Evolutionary conservation across 2,797 vertebrate species (phyloP), one percentile per base, ranked within the genome.

Genomic region (Phrynocephalus forsythii): DNA sequence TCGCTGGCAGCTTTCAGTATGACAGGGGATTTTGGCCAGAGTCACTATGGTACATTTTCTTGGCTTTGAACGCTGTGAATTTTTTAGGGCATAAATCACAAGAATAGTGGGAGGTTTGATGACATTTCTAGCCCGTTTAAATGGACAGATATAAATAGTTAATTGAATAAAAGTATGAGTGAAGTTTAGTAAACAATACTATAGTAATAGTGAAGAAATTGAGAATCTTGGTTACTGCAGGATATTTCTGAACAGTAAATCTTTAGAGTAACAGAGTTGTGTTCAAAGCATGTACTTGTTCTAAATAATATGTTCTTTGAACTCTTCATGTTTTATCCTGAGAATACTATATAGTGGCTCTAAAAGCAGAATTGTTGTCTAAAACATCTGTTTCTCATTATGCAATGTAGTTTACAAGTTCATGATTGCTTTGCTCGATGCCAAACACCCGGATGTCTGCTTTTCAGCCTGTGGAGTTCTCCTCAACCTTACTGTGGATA

Each of bases 391-490:
- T 90, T 91, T 89, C n/a, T 87, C 92, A 76, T 26, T 90, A 71
- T 84, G 75, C 83, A 82, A 90, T 84, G 79, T 94, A 99, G 99
- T 98, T n/a, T 95, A 99, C 96, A 98, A 95, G 95, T 98, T 99
- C 89, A 76, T 98, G 89, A 97, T 99, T 76, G 95, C 97, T 3
- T 96, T 99, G 90, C 97, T 99, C 56, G 98, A 98, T 95, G 98
- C 98, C 28, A 98, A 97, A 95, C 97, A 97, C 89, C 95, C 96
- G 16, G 98, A 99, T 38, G 93, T 99, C 92, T 99, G 99, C 93
- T 98, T 98, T 92, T 98, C 98, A 56, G 98, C 98, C 91, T 99
- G 98, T 82, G 99, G 99, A 66, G 98, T 99, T 91, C 97, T 99
- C 92, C 98, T 98, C 85, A 99, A 99, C 94, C 97, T 99, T 95